Percentiles rank a stretch among this genome's conserved stretches.
Evolutionary conservation across 2,888 invertebrate genomes (phyloP).

Genomic region (Erebia epiphron): DNA sequence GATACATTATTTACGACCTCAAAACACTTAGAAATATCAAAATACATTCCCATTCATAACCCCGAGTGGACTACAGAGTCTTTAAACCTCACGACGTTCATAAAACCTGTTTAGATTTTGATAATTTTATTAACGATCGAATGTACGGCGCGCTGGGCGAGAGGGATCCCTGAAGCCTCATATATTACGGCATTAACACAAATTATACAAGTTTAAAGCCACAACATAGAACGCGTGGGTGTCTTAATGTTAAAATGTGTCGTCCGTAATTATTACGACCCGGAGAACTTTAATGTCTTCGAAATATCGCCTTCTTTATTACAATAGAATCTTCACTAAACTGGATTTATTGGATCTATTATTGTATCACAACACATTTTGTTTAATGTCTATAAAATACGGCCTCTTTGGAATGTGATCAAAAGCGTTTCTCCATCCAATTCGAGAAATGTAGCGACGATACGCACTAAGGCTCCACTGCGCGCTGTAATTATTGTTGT

Average conservation of each 20-base stretch:
- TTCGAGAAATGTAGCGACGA: slow-evolving; percentile 65
- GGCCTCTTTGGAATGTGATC: slow-evolving; percentile 42
- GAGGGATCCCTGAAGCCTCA: slow-evolving; percentile 75
- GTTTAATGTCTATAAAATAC: slow-evolving; percentile 60
- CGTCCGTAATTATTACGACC: slow-evolving; percentile 80
- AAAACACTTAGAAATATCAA: slow-evolving; percentile 81
- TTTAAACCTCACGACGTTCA: slow-evolving; percentile 69
- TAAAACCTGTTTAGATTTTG: slow-evolving; percentile 82
- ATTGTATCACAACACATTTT: slow-evolving; percentile 70
- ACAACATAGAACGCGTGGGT: slow-evolving; percentile 79
- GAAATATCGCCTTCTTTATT: slow-evolving; percentile 78
- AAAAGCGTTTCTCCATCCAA: slow-evolving; percentile 30
- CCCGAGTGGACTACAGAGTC: slow-evolving; percentile 63
- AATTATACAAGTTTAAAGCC: slow-evolving; percentile 81
- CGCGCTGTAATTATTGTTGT: slow-evolving; percentile 74
- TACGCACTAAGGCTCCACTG: slow-evolving; percentile 70
- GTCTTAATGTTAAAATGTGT: slow-evolving; percentile 81
- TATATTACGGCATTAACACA: slow-evolving; percentile 83
- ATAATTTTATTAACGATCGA: slow-evolving; percentile 83
- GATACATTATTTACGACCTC: slow-evolving; percentile 80
- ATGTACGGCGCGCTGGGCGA: slow-evolving; percentile 62
- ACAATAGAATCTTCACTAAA: slow-evolving; percentile 73
- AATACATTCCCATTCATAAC: slow-evolving; percentile 82
- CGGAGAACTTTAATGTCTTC: slow-evolving; percentile 79
- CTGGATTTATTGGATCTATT: slow-evolving; percentile 65